Evolutionary conservation across 37 sponge, comb jelly and placozoan species (phyloP).

Genomic region (Corticium candelabrum): DNA sequence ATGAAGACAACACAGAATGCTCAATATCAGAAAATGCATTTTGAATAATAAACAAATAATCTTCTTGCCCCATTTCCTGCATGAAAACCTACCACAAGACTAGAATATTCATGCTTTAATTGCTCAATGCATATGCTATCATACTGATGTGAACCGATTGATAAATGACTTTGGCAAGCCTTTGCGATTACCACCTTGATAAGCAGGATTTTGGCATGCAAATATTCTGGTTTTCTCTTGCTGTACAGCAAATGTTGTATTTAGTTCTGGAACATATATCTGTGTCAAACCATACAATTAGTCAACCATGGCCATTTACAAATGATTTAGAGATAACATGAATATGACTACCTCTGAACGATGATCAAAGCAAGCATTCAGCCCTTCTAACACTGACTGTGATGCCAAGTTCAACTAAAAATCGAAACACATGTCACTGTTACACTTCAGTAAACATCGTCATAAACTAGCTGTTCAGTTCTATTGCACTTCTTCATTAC

Average conservation of each 20-base stretch:
- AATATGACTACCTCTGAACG: slow-evolving; percentile 60
- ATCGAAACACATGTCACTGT: too few relatives aligned
- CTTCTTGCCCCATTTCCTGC: slow-evolving; percentile 45
- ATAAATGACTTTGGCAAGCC: slow-evolving; percentile 91
- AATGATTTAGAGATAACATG: not conserved
- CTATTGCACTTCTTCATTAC: too few relatives aligned
- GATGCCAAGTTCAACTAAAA: slow-evolving; percentile 90
- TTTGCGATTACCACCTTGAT: slow-evolving; percentile 93
- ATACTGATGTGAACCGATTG: slow-evolving; percentile 87
- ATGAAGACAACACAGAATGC: slow-evolving; percentile 22
- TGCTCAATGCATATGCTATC: not conserved
- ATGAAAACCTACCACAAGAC: slow-evolving; percentile 65
- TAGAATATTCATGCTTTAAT: not conserved
- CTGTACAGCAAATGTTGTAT: slow-evolving; percentile 57
- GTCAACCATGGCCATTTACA: not conserved
- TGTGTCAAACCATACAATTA: slow-evolving; percentile 1
- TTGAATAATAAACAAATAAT: slow-evolving; percentile 52
- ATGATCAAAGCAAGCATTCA: slow-evolving; percentile 97
- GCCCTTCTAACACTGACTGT: slow-evolving; percentile 93
- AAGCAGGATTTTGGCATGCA: slow-evolving; percentile 93
- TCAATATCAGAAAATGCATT: slow-evolving; percentile 43
- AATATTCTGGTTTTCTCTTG: slow-evolving; percentile 56
- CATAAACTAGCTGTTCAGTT: too few relatives aligned
- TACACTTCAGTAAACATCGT: too few relatives aligned
- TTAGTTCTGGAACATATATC: slow-evolving; percentile 86